A percentile compares a stretch with the other conserved stretches of the same genome.
These are phyloP conservation scores for Drosophila yakuba DNA, from an alignment of 1,140 invertebrate genomes.

Conservation along the genomic window DNA sequence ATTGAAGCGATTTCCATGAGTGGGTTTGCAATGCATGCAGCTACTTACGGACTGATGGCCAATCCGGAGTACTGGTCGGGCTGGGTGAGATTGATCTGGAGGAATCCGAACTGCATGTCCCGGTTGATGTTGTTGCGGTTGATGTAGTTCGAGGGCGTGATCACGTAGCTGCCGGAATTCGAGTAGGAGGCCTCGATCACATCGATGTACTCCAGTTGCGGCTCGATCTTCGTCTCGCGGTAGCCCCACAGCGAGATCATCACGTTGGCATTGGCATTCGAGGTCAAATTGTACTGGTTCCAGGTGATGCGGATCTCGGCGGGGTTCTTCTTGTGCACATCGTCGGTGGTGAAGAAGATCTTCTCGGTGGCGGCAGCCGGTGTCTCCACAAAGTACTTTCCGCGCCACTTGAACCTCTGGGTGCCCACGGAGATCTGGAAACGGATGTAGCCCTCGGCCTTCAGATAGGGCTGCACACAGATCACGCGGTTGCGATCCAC, in stretches of 20 bases:
- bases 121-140: conserved; percentile 89
- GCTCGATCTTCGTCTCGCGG: conserved; percentile 91
- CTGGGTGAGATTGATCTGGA: conserved; percentile 95
- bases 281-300: conserved; percentile 93
- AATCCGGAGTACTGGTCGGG: conserved; percentile 89
- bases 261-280: conserved; percentile 90
- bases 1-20: no score
- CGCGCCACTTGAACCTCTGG: conserved; percentile 94
- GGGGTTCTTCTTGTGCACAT: conserved; percentile 90
- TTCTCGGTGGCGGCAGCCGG: conserved; percentile 93
- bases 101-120: conserved; percentile 94
- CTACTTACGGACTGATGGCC: conserved; percentile 92
- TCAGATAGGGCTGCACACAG: conserved; percentile 94
- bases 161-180: conserved; percentile 89
- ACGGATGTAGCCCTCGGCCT: conserved; percentile 95
- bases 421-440: conserved; percentile 94
- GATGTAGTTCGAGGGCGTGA: conserved; percentile 89
- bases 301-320: conserved; percentile 91
- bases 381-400: conserved; percentile 96
- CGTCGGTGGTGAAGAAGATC: conserved; percentile 91
- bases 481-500: conserved; percentile 93
- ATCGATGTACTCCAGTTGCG: conserved; percentile 87
- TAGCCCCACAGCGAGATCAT: conserved; percentile 95
- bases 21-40: neutral
- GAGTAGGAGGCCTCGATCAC: conserved; percentile 87